Base-by-base conservation (phyloP, 64 coral and sea anemone species). In the Dendrophyllia cribrosa region DNA sequence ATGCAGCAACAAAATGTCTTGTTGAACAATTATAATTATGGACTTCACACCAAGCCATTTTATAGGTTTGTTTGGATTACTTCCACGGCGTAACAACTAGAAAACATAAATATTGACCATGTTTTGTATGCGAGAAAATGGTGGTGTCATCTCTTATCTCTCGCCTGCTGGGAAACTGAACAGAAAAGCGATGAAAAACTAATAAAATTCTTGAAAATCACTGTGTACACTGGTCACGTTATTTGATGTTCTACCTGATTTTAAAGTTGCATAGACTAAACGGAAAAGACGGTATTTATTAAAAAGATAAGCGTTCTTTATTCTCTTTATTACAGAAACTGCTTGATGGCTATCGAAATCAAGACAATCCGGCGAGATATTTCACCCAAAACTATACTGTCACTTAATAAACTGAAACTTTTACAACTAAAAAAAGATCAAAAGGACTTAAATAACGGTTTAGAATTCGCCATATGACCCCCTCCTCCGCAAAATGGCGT, bases 231-330 rank as follows among this genome's bases (percentile, higher is more conserved):
- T 84, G 60, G 43, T 7, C 43, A 67, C 45, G 80, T 67, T 84
- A 84, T 84, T 84, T 84, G 80, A 84, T 84, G 80, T 84, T 65
- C 10, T 9, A 15, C 62, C 80, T 67, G 80, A 84, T 84, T 84
- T 84, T 9, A 68, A 50, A 84, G 45, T 68, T 34, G 9, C n/a
- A 68, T 84, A 84, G 80, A 84, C 34, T 84, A 84, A 84, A 84
- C 60, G 80, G 15, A 84, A 84, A 84, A 68, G 59, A 67, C 17
- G 19, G 44, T 68, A 51, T 84, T 75, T 84, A 84, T 84, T 84
- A 66, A 84, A 34, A 49, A 84, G 80, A 84, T 84, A 84, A 84
- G 80, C 26, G 45, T 68, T 50, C 62, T 84, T 68, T 84, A 84
- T 84, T 84, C 80, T 84, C 17, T 51, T 48, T 66, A 55, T 80